Conservation (phyloP, 2,113 vertebrate genomes). For the Halcyon malimbica region DNA sequence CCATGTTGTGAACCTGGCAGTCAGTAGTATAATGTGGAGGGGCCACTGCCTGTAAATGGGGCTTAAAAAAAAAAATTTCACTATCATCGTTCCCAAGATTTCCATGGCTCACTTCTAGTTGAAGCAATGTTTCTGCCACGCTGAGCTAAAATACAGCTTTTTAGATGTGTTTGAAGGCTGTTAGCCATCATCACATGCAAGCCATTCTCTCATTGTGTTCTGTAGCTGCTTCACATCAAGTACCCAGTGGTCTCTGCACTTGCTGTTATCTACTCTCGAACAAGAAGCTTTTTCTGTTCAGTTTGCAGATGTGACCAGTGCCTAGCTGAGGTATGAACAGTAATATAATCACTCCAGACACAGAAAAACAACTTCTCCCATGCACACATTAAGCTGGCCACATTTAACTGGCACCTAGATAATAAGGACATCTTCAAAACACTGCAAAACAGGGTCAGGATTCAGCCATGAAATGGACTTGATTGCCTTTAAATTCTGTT, state of each 20-base stretch:
- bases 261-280: background rate
- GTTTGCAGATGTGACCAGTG: background rate
- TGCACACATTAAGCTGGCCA: constrained; percentile 15
- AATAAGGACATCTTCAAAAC: constrained; percentile 66
- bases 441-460: constrained; percentile 57
- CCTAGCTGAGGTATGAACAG: background rate
- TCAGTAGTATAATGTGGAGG: background rate
- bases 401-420: constrained; percentile 56
- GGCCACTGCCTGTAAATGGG: background rate
- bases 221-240: background rate
- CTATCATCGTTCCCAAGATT: background rate
- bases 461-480: constrained; percentile 32
- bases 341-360: background rate
- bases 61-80: background rate
- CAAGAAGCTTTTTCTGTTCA: background rate
- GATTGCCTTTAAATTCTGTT: constrained; percentile 63
- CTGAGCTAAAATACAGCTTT: constrained; percentile 18
- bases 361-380: background rate
- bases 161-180: constrained; percentile 19
- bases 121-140: background rate
- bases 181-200: background rate
- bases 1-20: background rate
- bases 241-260: background rate
- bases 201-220: background rate
- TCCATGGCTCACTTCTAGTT: background rate